A percentile compares a stretch with the other conserved stretches of the same genome.
Conservation (phyloP, 2,797 vertebrate genomes). For the Vipera ursinii region DNA sequence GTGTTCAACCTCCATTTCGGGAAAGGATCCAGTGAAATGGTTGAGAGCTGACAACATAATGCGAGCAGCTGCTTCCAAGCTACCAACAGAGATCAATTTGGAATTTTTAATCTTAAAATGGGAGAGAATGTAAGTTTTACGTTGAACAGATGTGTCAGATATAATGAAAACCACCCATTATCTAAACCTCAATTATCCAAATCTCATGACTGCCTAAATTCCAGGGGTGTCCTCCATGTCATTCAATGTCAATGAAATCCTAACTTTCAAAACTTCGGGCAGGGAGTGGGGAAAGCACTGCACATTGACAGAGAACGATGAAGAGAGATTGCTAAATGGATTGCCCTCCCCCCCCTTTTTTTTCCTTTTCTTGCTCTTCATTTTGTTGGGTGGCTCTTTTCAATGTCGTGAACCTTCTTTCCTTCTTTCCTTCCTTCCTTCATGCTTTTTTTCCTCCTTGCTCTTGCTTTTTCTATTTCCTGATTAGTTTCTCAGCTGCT, state of each 20-base stretch:
- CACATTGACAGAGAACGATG: background rate
- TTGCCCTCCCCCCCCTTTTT: background rate
- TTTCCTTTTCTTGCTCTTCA: background rate
- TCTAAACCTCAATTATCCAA: slow-evolving; percentile 7
- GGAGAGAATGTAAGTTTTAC: background rate
- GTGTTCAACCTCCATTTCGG: slow-evolving; percentile 21
- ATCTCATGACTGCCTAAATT: slow-evolving; percentile 17
- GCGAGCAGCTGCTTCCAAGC: slow-evolving; percentile 11
- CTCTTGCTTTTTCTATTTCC: background rate
- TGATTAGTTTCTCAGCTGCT: background rate
- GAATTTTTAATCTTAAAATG: slow-evolving; percentile 33
- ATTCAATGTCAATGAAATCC: slow-evolving; percentile 21
- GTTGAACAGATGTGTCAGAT: slow-evolving; percentile 15
- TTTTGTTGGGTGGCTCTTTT: background rate
- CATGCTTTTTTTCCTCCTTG: background rate
- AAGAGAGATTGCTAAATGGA: background rate
- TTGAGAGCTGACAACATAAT: slow-evolving; percentile 23
- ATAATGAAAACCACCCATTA: slow-evolving; percentile 10
- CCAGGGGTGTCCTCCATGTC: slow-evolving; percentile 2
- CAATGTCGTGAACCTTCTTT: background rate
- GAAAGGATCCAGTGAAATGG: slow-evolving; percentile 19
- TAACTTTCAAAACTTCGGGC: background rate
- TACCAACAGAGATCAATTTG: slow-evolving; percentile 13
- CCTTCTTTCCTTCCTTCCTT: background rate
- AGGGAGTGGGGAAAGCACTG: background rate